Percentiles rank a stretch among this genome's conserved stretches.
phyloP scores from a whole-genome alignment of 1,140 invertebrate genomes.

The Drosophila simulans region DNA sequence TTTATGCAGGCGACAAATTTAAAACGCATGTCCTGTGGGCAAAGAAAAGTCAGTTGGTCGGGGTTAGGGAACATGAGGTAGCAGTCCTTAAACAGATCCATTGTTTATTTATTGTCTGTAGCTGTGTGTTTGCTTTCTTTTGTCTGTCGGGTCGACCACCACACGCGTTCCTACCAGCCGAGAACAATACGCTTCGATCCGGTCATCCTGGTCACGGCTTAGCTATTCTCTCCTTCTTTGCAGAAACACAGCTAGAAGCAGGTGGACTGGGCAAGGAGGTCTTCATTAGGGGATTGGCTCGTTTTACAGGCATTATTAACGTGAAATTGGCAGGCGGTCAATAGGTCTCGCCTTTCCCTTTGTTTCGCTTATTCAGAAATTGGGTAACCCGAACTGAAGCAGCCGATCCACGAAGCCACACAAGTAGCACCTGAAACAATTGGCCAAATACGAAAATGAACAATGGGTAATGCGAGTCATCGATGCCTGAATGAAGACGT shows the following conservation, averaged over 20 bases:
- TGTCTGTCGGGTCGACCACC: slow-evolving; percentile 43
- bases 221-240: slow-evolving; percentile 16
- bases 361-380: slow-evolving; percentile 43
- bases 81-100: slow-evolving; percentile 55
- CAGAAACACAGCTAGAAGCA: slow-evolving; percentile 41
- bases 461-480: slow-evolving; percentile 51
- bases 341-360: slow-evolving; percentile 42
- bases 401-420: slow-evolving; percentile 35
- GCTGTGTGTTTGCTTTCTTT: slow-evolving; percentile 69
- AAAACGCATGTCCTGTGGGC: slow-evolving; percentile 73
- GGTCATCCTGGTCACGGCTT: slow-evolving; percentile 40
- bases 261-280: slow-evolving; percentile 50
- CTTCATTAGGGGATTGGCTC: slow-evolving; percentile 68
- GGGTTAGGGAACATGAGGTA: slow-evolving; percentile 26
- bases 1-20: slow-evolving; percentile 82
- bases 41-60: neutral
- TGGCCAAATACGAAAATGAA: slow-evolving; percentile 17
- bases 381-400: slow-evolving; percentile 14
- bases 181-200: slow-evolving; percentile 19
- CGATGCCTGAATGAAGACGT: slow-evolving; percentile 26
- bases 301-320: slow-evolving; percentile 73
- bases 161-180: slow-evolving; percentile 52
- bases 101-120: slow-evolving; percentile 81
- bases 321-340: slow-evolving; percentile 53
- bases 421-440: slow-evolving; percentile 32